These are phyloP conservation scores for Drosophila azteca DNA, from an alignment of 1,140 invertebrate genomes.

Conservation along the genomic window DNA sequence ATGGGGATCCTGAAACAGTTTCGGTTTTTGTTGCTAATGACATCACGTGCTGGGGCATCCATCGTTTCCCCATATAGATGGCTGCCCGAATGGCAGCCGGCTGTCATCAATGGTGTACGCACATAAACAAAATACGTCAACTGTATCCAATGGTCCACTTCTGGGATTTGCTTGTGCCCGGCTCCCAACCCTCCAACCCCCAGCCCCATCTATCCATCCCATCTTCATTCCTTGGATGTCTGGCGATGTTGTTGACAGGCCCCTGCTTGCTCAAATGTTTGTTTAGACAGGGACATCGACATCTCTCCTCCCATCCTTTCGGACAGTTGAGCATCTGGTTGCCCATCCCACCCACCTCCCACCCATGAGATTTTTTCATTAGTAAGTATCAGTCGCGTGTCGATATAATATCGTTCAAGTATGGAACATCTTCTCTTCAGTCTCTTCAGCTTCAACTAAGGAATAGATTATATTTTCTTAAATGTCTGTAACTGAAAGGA, in stretches of 20 bases:
- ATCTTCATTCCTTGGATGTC: conserved; percentile 20
- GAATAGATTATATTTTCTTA: too few relatives aligned
- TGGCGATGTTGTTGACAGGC: conserved; percentile 72
- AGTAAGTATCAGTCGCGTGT: conserved; percentile 50
- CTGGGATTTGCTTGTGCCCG: conserved; percentile 41
- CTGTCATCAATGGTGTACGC: conserved; percentile 75
- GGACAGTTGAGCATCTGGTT: conserved; percentile 31
- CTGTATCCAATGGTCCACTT: conserved; percentile 61
- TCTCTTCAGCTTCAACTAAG: too few relatives aligned
- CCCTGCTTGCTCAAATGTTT: conserved; percentile 63
- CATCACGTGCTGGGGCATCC: conserved; percentile 64
- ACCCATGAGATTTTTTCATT: conserved; percentile 66
- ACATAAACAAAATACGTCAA: conserved; percentile 81
- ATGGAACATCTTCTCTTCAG: conserved; percentile 9
- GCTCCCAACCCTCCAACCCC: too few relatives aligned
- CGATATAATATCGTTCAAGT: conserved; percentile 43
- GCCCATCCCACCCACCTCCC: not conserved
- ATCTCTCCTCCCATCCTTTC: conserved; percentile 11
- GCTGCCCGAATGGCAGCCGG: conserved; percentile 33
- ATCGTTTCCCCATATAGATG: conserved; percentile 42
- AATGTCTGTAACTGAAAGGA: too few relatives aligned
- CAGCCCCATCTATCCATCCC: not conserved
- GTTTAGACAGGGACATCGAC: conserved; percentile 27
- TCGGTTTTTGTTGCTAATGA: conserved; percentile 64
- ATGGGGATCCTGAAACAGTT: conserved; percentile 10